Evolutionary conservation across 2,888 invertebrate genomes (phyloP), one percentile per base, ranked within the genome.

Genomic region (Xestia rhomboidea): DNA sequence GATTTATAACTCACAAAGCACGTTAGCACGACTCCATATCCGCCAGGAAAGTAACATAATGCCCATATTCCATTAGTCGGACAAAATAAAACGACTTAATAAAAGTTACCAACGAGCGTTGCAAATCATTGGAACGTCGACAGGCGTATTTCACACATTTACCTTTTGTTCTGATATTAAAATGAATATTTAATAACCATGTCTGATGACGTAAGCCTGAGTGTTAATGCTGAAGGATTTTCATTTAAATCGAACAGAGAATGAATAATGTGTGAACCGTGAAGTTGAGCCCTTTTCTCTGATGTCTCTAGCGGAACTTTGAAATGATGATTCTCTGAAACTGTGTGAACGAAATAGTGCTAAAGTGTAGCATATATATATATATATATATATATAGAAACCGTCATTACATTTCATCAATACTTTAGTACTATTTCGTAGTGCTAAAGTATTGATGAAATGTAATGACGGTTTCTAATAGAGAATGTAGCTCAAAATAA

Each of bases 131-230:
- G 89, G 84, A 91, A 92, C 87, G 92, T 91, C 91, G 91, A 83
- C 87, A 89, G 91, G 85, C 90, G 89, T 89, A 92, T 92, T 94
- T 92, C 90, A 92, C 91, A 90, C 89, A 90, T 92, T 92, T 90
- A 90, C 87, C 89, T 92, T 93, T 88, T 89, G 87, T 86, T 89
- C 87, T 84, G 89, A 94, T 94, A 93, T 93, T 93, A 91, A 94
- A 95, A 94, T 94, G 89, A 92, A 95, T 94, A 95, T 95, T 94
- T 95, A 93, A 95, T 94, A 93, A 91, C 89, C 93, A 89, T 91
- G 92, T 91, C 93, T 91, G 89, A 92, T 89, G 90, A 92, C 91
- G 90, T 89, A 90, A 89, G 89, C 78, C 72, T 89, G 88, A 81
- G 88, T 83, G 80, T 83, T 89, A 89, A 91, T 83, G 87, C 86